Evolutionary conservation across 2,113 vertebrate genomes (phyloP).

Genomic region (Halcyon malimbica): DNA sequence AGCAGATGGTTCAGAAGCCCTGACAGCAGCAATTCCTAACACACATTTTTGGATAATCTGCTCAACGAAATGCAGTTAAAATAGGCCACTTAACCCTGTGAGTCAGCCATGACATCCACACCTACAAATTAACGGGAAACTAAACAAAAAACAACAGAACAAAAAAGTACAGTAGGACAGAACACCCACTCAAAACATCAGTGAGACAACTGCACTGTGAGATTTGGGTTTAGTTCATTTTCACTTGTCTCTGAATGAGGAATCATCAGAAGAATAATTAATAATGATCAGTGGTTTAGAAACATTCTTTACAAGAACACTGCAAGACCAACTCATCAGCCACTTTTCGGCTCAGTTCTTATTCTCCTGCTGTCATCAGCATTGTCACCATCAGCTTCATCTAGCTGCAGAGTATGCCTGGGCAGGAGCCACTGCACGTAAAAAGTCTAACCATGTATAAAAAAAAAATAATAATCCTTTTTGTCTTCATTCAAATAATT

Average conservation of each 20-base stretch:
- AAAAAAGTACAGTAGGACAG: not conserved
- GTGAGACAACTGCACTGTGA: not conserved
- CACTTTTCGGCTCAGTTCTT: not conserved
- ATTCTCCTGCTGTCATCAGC: not conserved
- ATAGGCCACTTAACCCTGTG: not conserved
- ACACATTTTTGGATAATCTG: not conserved
- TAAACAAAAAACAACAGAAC: not conserved
- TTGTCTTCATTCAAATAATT: not conserved
- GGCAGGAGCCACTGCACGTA: fast-evolving
- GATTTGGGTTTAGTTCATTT: not conserved
- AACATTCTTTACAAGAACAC: not conserved
- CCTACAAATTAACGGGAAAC: not conserved
- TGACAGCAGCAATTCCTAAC: not conserved
- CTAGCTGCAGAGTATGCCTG: fast-evolving
- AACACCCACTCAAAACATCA: not conserved
- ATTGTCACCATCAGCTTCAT: not conserved
- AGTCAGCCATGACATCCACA: not conserved
- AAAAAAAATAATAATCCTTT: not conserved
- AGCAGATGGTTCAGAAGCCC: not conserved
- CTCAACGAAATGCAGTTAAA: fast-evolving
- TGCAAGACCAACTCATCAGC: not conserved
- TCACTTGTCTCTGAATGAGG: fast-evolving
- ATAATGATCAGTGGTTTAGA: not conserved
- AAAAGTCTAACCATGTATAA: not conserved
- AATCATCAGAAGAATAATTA: not conserved